A percentile compares a stretch with the other conserved stretches of the same genome.
These are phyloP conservation scores for Garrulus glandarius DNA, from an alignment of 2,797 vertebrate species.

Conservation along the genomic window DNA sequence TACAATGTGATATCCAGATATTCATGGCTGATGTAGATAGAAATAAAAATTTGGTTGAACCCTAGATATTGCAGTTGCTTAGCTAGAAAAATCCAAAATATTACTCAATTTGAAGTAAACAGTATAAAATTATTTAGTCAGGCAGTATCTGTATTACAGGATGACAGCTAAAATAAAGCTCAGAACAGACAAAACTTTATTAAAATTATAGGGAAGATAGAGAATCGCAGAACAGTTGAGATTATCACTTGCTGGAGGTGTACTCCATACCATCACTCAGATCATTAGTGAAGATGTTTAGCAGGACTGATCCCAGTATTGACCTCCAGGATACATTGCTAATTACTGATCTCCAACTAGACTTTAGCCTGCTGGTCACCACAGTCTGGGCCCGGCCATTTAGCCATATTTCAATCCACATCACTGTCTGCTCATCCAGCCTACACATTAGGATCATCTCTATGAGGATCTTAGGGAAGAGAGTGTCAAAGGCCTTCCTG, in stretches of 20 bases:
- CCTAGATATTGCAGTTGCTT: not conserved
- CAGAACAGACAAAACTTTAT: not conserved
- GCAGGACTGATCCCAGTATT: not conserved
- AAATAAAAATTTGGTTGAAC: not conserved
- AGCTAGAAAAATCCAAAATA: not conserved
- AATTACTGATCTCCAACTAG: not conserved
- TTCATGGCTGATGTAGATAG: not conserved
- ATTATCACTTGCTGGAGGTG: not conserved
- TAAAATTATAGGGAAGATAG: not conserved
- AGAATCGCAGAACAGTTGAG: not conserved
- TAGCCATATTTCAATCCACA: not conserved
- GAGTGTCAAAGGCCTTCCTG: not conserved
- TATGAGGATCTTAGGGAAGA: not conserved
- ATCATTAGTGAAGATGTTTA: not conserved
- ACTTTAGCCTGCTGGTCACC: not conserved
- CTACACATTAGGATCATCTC: not conserved
- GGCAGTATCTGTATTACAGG: not conserved
- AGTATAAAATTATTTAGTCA: not conserved
- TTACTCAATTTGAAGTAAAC: not conserved
- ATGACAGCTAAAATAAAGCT: not conserved
- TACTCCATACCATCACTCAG: not conserved
- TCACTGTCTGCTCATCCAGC: not conserved
- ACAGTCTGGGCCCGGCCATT: not conserved
- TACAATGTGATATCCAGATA: not conserved
- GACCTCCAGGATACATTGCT: not conserved